Base-by-base conservation (phyloP, 2,113 vertebrate species). In the Excalfactoria chinensis region DNA sequence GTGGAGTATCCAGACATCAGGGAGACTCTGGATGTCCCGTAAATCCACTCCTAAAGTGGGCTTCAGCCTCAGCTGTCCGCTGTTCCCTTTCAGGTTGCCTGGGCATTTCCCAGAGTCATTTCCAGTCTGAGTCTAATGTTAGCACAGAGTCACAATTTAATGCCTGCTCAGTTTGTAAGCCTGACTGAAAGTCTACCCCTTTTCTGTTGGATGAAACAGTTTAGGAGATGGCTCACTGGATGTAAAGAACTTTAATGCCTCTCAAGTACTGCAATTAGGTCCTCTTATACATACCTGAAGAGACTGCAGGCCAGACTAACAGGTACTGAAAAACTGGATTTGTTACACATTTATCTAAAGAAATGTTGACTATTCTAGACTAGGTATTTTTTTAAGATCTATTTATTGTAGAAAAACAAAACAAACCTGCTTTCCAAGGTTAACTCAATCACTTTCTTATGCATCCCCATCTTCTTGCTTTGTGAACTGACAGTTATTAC, bases 361-460 rank as follows among this genome's bases (percentile, higher is more conserved):
- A 59, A 59, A 34, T 22, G 20, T 19, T 13, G 17, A 37, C 53
- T 56, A 56, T 28, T 40, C 35, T 28, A 26, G 35, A 40, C 12
- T 63, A 18, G 8, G 16, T 25, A 89, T 70, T 8, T 81, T 81
- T 37, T 37, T 28, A 74, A 84, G 49, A 67, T 32, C 66, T 49
- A 67, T 37, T 53, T 53, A 53, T 53, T 28, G 51, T 9, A 70
- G 84, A 18, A 30, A 70, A 86, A 18, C 37, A 37, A 28, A 58
- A 35, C 6, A 84, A 55, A 93, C 84, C 44, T 56, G 58, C 62
- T 92, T 90, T 86, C 90, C 93, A 92, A 90, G 66, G 67, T 67
- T 72, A 92, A 78, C 10, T 68, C 66, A 59, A 60, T 10, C 55
- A 64, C 34, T 8, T 83, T 21, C 60, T 72, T 84, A 17, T 4